phyloP scores from a whole-genome alignment of 2,888 invertebrate genomes.

The Tachystola acroxantha region DNA sequence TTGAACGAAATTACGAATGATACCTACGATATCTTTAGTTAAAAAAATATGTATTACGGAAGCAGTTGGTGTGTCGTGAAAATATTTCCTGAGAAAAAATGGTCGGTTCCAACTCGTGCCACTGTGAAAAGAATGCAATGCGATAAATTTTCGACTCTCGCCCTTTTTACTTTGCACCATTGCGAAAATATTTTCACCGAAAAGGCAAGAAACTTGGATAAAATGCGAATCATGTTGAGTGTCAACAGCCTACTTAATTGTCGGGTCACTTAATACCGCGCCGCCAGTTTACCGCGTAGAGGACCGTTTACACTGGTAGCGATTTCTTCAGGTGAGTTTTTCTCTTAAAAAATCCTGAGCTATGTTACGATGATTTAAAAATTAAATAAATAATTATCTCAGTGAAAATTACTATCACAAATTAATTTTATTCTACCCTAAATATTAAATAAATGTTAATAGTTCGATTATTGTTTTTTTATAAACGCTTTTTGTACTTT shows the following conservation, averaged over 20 bases:
- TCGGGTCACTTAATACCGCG: constrained; percentile 5
- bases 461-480: too few species aligned
- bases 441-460: too few species aligned
- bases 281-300: not conserved
- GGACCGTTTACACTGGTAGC: constrained; percentile 1
- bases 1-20: too few species aligned
- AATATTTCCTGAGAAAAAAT: constrained; percentile 2
- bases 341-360: too few species aligned
- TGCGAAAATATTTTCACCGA: constrained; percentile 26
- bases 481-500: too few species aligned
- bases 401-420: too few species aligned
- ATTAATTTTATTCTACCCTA: too few species aligned
- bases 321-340: not conserved
- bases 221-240: constrained; percentile 47
- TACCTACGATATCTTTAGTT: too few species aligned
- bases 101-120: constrained; percentile 7
- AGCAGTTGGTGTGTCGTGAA: not conserved
- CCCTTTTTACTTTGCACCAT: constrained; percentile 21
- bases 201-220: constrained; percentile 31
- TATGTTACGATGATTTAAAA: too few species aligned
- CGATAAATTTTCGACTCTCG: constrained; percentile 25
- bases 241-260: constrained; percentile 46
- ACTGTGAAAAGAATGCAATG: constrained; percentile 14
- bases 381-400: too few species aligned
- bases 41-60: not conserved